Percentiles rank a stretch among this genome's conserved stretches.
Conservation (phyloP, 2,797 vertebrate species). For the Hypotaenidia okinawae region DNA sequence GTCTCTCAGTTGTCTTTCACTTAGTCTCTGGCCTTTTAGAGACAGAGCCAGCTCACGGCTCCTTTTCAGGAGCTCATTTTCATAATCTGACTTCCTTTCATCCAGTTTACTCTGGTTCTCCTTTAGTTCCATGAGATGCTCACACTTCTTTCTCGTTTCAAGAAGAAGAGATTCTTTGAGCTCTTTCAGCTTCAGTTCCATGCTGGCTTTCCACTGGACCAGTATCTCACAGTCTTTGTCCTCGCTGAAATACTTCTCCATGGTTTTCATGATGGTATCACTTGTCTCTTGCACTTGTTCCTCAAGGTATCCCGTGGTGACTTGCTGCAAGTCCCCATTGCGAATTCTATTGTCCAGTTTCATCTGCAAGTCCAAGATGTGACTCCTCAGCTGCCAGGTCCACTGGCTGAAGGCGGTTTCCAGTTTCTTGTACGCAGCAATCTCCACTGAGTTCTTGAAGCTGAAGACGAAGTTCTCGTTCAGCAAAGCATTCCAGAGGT, state of each 20-base stretch:
- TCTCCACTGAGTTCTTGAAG: slow-evolving; percentile 80
- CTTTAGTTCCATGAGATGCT: slow-evolving; percentile 4
- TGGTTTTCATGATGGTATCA: background rate
- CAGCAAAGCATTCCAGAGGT: slow-evolving; percentile 79
- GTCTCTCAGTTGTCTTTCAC: background rate
- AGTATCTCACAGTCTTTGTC: slow-evolving; percentile 64
- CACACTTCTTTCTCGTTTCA: slow-evolving; percentile 25
- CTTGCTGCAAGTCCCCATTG: slow-evolving; percentile 15
- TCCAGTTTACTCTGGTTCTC: slow-evolving; percentile 28
- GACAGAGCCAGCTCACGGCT: slow-evolving; percentile 31
- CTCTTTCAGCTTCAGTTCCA: slow-evolving; percentile 29
- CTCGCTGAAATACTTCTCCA: slow-evolving; percentile 69
- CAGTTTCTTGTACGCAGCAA: slow-evolving; percentile 72
- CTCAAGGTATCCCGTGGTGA: background rate
- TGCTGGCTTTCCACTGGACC: slow-evolving; percentile 68
- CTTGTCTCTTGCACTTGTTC: background rate
- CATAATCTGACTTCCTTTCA: slow-evolving; percentile 17
- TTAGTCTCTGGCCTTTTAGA: background rate
- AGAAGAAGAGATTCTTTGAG: slow-evolving; percentile 50
- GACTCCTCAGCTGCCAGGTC: slow-evolving; percentile 76
- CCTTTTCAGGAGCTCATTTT: slow-evolving; percentile 30
- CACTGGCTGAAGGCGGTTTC: slow-evolving; percentile 72
- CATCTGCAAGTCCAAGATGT: slow-evolving; percentile 63
- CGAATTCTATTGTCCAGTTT: slow-evolving; percentile 57
- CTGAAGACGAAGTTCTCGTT: slow-evolving; percentile 83